phyloP scores from a whole-genome alignment of 2,888 invertebrate species.

The Achlya flavicornis region DNA sequence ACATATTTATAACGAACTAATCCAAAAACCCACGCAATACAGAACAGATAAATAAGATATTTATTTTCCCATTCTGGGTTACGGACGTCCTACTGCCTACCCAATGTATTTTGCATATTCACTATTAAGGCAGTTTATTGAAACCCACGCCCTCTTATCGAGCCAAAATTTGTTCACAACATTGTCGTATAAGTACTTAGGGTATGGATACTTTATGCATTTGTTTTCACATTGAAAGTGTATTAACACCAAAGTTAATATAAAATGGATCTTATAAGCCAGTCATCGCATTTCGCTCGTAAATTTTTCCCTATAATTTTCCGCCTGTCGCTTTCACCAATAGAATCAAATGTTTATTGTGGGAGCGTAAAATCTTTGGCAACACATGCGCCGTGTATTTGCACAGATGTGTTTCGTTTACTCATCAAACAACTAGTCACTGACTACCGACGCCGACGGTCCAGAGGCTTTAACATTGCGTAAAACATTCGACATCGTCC shows the following conservation, averaged over 20 bases:
- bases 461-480: slow-evolving; percentile 53
- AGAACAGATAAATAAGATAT: slow-evolving; percentile 75
- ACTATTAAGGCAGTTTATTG: slow-evolving; percentile 49
- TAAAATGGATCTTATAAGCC: slow-evolving; percentile 9
- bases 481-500: slow-evolving; percentile 44
- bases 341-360: slow-evolving; percentile 48
- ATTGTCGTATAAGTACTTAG: not conserved
- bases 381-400: slow-evolving; percentile 48
- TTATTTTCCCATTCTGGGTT: slow-evolving; percentile 76
- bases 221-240: slow-evolving; percentile 9
- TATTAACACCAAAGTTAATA: not conserved
- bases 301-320: slow-evolving; percentile 35
- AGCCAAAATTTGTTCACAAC: slow-evolving; percentile 18
- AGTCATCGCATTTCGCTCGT: slow-evolving; percentile 30
- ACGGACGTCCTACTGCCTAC: slow-evolving; percentile 76
- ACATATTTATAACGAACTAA: slow-evolving; percentile 4
- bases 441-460: slow-evolving; percentile 51
- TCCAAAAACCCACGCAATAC: slow-evolving; percentile 48
- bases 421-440: slow-evolving; percentile 53
- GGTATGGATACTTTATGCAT: not conserved
- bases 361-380: slow-evolving; percentile 54
- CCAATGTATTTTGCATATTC: slow-evolving; percentile 69
- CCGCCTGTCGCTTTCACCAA: slow-evolving; percentile 46
- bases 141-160: slow-evolving; percentile 58
- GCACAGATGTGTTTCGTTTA: slow-evolving; percentile 64